Evolutionary conservation across 2,113 vertebrate species (phyloP), one percentile per base, ranked within the genome.

Genomic region (Potamarius usumacintae): DNA sequence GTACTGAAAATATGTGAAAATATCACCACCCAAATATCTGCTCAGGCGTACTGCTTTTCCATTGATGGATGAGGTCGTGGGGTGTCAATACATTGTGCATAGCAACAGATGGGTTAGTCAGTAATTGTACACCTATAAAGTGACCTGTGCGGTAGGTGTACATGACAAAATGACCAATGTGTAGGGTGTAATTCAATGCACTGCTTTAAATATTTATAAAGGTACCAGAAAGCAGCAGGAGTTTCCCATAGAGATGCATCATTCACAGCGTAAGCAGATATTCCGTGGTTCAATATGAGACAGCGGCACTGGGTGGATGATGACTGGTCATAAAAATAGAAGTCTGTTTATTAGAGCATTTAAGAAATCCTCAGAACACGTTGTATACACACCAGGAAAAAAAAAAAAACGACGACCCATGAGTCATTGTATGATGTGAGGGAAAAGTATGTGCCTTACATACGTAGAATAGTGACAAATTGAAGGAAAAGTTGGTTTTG

Each of bases 111-210:
- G 27, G 27, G 17, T 17, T 22, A 22, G 17, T 10, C 57, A 42
- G 79, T 81, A 81, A 81, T 22, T 6, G 27, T 60, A 81, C 79
- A 81, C 79, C 57, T 60, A 60, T 60, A 22, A 81, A 60, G 57
- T 53, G 76, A 53, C 76, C 76, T 53, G 50, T 78, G 76, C 15
- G 76, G 76, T 81, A 30, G 53, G n/a, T 18, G 48, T 25, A 57
- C 53, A 81, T 81, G 79, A 81, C 79, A 80, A 34, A 60, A 81
- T 60, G 79, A 81, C 79, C 55, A 12, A 7, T 81, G 79, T 60
- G 79, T 60, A 42, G 79, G 9, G 78, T 80, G 78, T 58, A 34
- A 80, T 42, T 27, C 50, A 22, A 60, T 60, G 42, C 57, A 11
- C 55, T 12, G 42, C 79, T 60, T 81, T 34, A 60, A 60, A 42